Evolutionary conservation across 1,140 invertebrate species (phyloP).

Genomic region (Meloidogyne chitwoodi): DNA sequence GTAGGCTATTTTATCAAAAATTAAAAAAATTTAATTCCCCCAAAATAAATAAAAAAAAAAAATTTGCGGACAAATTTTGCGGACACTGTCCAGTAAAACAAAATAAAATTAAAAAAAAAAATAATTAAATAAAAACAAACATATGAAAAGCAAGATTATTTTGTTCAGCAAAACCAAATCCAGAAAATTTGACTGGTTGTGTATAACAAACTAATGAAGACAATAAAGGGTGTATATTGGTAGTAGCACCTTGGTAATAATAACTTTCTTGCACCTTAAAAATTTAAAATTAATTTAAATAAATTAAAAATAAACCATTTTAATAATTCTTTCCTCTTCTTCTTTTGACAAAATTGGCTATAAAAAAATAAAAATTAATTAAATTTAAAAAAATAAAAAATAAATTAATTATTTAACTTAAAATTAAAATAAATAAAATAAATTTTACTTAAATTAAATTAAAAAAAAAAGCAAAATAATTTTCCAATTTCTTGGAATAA

Average conservation of each 20-base stretch:
- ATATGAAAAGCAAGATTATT: conserved; percentile 93
- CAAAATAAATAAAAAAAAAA: no score
- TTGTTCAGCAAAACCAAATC: conserved; percentile 86
- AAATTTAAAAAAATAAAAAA: not conserved
- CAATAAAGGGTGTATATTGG: conserved; percentile 95
- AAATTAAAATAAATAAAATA: not conserved
- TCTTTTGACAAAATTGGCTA: conserved; percentile 65
- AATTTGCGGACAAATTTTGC: no score
- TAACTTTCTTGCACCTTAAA: conserved; percentile 61
- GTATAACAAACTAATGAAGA: conserved; percentile 99
- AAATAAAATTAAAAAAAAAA: not conserved
- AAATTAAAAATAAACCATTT: conserved; percentile 6
- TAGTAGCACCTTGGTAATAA: conserved; percentile 90
- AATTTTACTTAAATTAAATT: not conserved
- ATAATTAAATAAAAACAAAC: conserved; percentile 84
- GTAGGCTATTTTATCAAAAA: no score
- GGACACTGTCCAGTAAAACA: no score
- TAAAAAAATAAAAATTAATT: conserved; percentile 30
- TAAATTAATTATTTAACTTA: not conserved
- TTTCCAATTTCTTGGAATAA: no score
- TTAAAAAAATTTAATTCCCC: no score
- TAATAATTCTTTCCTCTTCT: conserved; percentile 66
- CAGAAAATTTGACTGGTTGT: conserved; percentile 96
- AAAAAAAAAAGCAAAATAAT: no score
- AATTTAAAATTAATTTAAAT: not conserved